Base-by-base conservation (phyloP, 2,888 invertebrate genomes). In the Iselma pallidipennis region DNA sequence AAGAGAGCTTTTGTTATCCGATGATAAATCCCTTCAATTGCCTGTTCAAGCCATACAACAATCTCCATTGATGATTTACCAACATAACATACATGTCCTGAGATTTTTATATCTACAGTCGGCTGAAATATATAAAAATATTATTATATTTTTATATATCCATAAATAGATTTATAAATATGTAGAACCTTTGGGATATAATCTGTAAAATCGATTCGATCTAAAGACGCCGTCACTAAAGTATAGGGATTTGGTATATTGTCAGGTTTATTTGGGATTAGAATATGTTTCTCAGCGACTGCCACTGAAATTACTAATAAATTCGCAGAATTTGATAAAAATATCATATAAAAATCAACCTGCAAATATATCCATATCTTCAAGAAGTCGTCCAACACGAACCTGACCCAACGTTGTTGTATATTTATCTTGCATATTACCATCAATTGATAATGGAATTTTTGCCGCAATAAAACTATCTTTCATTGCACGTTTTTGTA, bases 351-450 rank as follows among this genome's bases (percentile, higher is more conserved):
- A 16, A 5, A 21, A 45, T 21, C 37, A 14, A 45, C 45, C 45
- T 23, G 91, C 90, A 83, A 91, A 90, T 56, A 88, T 82, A 76
- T 91, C 91, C 82, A 91, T 85, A 74, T 91, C 91, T 80, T 91
- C 91, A 74, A 91, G 80, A 2, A 92, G 80, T 57, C 90, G 79
- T 0, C 91, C 91, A 69, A 89, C 80, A 49, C 91, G 82, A 1
- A 91, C 86, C 58, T 82, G 81, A 0, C 87, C 88, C 49, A 83
- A 75, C 63, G 81, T 82, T 1, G 85, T 85, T 0, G 86, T 82
- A 70, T 90, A 91, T 71, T 85, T 85, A 63, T 89, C 87, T 71
- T 87, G 85, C 31, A 89, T 75, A 1, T 73, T 66, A 0, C 78
- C 72, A 72, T 89, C 83, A 0, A 78, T 81, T 23, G 85, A 85